phyloP scores from a whole-genome alignment of 2,888 invertebrate genomes.

The Epistrophella euchroma region DNA sequence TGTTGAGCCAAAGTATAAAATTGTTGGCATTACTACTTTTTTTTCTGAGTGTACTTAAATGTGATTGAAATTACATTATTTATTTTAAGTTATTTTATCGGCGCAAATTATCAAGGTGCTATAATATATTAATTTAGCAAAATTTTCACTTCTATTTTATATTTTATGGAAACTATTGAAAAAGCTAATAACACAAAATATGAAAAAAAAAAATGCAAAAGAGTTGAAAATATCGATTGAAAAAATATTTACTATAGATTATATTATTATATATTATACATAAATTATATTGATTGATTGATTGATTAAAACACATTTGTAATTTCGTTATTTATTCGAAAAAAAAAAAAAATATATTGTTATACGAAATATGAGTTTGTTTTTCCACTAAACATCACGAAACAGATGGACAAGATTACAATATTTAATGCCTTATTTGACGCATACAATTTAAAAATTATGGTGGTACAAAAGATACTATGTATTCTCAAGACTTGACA shows the following conservation, averaged over 20 bases:
- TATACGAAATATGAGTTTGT: slow-evolving; percentile 42
- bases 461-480: no score
- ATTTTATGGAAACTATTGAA: slow-evolving; percentile 33
- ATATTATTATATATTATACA: slow-evolving; percentile 67
- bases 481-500: no score
- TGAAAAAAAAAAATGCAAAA: slow-evolving; percentile 33
- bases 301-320: slow-evolving; percentile 61
- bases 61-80: slow-evolving; percentile 1
- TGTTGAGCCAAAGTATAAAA: no score
- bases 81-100: background rate
- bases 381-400: no score
- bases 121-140: slow-evolving; percentile 58
- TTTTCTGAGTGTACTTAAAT: no score
- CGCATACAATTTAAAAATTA: no score
- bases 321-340: slow-evolving; percentile 74
- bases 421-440: no score
- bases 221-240: slow-evolving; percentile 59
- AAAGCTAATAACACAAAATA: slow-evolving; percentile 37
- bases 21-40: no score
- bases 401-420: no score
- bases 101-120: slow-evolving; percentile 63
- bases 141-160: slow-evolving; percentile 39
- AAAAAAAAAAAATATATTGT: slow-evolving; percentile 65
- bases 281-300: slow-evolving; percentile 67
- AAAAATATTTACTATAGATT: slow-evolving; percentile 64